phyloP scores from a whole-genome alignment of 92 coral and sea anemone species.

The Zoanthus solanderi region DNA sequence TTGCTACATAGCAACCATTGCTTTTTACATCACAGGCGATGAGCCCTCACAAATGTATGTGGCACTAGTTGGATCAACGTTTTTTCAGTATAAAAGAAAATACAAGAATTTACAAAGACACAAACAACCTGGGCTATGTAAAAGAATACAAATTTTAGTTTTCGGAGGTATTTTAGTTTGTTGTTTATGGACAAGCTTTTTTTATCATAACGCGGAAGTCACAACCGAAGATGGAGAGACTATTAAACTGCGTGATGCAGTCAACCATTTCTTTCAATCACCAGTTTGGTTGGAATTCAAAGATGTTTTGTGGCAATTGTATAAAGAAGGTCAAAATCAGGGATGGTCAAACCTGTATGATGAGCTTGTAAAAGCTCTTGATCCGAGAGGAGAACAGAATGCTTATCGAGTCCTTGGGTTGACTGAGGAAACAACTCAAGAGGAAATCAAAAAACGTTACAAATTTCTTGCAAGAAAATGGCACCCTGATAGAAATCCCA shows the following conservation, averaged over 20 bases:
- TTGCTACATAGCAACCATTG: conserved; percentile 69
- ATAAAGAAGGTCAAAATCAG: conserved; percentile 87
- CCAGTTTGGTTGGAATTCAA: conserved; percentile 98
- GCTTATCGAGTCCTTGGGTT: conserved; percentile 89
- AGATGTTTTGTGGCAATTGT: conserved; percentile 89
- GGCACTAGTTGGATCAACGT: conserved; percentile 86
- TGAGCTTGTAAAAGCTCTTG: conserved; percentile 94
- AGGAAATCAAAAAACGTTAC: conserved; percentile 89
- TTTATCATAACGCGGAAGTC: conserved; percentile 93
- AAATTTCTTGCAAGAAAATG: conserved; percentile 92
- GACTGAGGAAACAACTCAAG: conserved; percentile 86
- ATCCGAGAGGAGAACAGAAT: conserved; percentile 99
- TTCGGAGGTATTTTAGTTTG: conserved; percentile 80
- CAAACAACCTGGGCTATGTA: conserved; percentile 72
- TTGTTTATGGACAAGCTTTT: conserved; percentile 93
- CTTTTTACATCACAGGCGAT: conserved; percentile 74
- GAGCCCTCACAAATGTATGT: conserved; percentile 96
- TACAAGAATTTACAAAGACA: conserved; percentile 67
- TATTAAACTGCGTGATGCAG: conserved; percentile 91
- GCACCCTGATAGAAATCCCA: conserved; percentile 90
- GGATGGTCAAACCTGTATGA: conserved; percentile 99
- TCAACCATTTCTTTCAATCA: conserved; percentile 94
- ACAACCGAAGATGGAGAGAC: conserved; percentile 99
- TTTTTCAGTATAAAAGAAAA: conserved; percentile 80
- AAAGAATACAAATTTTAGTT: conserved; percentile 77